Evolutionary conservation across 2,888 invertebrate genomes (phyloP).

Genomic region (Drepana falcataria): DNA sequence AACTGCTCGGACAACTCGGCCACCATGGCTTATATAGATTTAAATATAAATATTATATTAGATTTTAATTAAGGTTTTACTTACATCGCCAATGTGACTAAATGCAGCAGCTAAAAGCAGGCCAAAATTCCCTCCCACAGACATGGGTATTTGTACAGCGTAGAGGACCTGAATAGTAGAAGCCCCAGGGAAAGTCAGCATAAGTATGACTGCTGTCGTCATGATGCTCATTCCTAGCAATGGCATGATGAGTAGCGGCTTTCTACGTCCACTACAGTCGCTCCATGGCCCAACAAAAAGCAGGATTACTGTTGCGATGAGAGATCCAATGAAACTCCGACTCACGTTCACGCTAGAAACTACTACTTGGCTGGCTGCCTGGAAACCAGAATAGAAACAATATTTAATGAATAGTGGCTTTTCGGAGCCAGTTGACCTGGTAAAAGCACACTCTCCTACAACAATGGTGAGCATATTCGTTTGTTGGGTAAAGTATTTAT

Average conservation of each 20-base stretch:
- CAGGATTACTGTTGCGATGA: constrained; percentile 80
- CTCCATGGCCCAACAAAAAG: constrained; percentile 81
- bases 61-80: constrained; percentile 34
- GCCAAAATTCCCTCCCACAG: constrained; percentile 83
- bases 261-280: constrained; percentile 78
- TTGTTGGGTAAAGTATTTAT: too few species aligned
- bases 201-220: constrained; percentile 62
- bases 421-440: too few species aligned
- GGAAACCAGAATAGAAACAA: constrained; percentile 21
- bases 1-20: too few species aligned
- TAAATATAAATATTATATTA: too few species aligned
- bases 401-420: too few species aligned
- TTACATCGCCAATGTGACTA: constrained; percentile 88
- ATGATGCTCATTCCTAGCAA: constrained; percentile 75
- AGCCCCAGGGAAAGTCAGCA: constrained; percentile 64
- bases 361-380: constrained; percentile 75
- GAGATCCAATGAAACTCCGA: constrained; percentile 63
- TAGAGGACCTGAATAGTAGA: constrained; percentile 62
- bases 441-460: too few species aligned
- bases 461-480: too few species aligned
- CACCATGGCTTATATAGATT: too few species aligned
- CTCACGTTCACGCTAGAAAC: constrained; percentile 84
- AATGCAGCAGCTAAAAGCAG: constrained; percentile 86
- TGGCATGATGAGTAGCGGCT: constrained; percentile 77
- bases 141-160: constrained; percentile 80